These are phyloP conservation scores for Diacarnus erythraeanus DNA, from an alignment of 37 sponge, comb jelly and placozoan genomes.

Conservation along the genomic window DNA sequence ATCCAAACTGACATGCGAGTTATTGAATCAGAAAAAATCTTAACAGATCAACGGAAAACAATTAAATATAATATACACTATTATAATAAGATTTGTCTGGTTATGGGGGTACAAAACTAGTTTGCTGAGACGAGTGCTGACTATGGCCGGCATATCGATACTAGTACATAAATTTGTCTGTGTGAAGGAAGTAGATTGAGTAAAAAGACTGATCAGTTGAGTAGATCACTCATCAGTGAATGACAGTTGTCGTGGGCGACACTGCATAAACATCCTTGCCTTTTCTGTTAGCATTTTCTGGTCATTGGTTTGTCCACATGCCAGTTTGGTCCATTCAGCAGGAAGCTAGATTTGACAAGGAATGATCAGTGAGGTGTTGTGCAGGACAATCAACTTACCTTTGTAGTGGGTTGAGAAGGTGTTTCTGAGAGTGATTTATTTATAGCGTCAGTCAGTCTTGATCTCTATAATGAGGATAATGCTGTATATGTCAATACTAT, in stretches of 20 bases:
- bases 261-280: constrained; percentile 43
- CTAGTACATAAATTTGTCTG: background rate
- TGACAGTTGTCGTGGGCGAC: constrained; percentile 36
- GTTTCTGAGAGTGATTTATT: constrained; percentile 58
- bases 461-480: constrained; percentile 33
- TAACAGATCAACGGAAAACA: too few species aligned
- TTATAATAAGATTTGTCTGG: background rate
- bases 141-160: background rate
- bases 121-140: background rate
- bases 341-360: constrained; percentile 15
- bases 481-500: too few species aligned
- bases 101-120: background rate
- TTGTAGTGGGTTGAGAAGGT: constrained; percentile 29
- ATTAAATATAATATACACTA: too few species aligned
- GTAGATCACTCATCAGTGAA: constrained; percentile 5
- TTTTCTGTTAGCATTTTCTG: constrained; percentile 49
- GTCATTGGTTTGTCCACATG: constrained; percentile 64
- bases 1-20: background rate
- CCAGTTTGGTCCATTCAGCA: constrained; percentile 47
- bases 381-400: constrained; percentile 28
- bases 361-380: background rate
- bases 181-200: background rate
- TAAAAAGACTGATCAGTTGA: background rate
- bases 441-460: constrained; percentile 60
- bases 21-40: background rate